Base-by-base conservation (phyloP, 2,797 vertebrate genomes). In the Graptemys geographica region DNA sequence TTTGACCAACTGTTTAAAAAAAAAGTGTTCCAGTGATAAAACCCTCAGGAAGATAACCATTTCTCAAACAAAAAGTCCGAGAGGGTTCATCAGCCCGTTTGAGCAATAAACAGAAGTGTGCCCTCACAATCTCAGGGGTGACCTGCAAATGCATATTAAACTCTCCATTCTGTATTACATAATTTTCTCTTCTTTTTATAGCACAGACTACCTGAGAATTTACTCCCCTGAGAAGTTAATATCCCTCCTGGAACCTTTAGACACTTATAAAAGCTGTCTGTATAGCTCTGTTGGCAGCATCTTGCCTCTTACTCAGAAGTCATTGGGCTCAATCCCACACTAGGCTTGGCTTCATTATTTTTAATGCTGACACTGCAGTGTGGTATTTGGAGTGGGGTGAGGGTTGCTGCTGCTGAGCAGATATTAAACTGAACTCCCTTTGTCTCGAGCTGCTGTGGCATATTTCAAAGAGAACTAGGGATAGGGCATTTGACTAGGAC, bases 1-100 rank as follows among this genome's bases (percentile, higher is more conserved):
- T 89, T 90, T 94, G 86, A 87, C 93, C 87, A 94, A 84, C 56
- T 92, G 87, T 89, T 69, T 90, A 92, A 96, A 90, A 2, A 72
- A 90, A 94, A 72, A 94, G 62, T 57, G 31, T 89, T 93, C 79
- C 53, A 87, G 84, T 79, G 86, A 47, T 55, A 91, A 72, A 81
- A 83, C 92, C 87, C 94, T 87, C 81, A 93, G 90, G 53, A 81
- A 74, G 23, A 80, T 52, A 88, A 90, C 80, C 47, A 37, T 90
- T 80, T 95, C 87, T 86, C 82, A 62, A 92, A 87, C 44, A 94
- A 86, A 94, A 90, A 90, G 92, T 81, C 37, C 47, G 55, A 83
- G 86, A 78, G 89, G 90, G 85, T 79, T 41, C 8, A 6, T 83
- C 4, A 0, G 10, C 90, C 81, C 89, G 47, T 87, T 78, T 95